Evolutionary conservation across 2,113 vertebrate species (phyloP).

Genomic region (Capreolus pygargus): DNA sequence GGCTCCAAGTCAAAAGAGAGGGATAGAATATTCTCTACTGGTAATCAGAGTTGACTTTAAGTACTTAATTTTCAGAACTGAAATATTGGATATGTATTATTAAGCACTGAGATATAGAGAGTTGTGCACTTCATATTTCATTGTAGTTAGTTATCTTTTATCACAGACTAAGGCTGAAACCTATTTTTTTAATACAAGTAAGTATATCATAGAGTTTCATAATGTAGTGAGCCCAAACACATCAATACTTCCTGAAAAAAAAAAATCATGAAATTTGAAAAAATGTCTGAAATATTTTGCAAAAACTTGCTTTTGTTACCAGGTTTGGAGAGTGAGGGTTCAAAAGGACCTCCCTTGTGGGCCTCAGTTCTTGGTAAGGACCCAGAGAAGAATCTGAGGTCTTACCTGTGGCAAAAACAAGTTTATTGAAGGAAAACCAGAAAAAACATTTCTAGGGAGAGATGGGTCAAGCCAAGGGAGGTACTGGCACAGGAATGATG

Average conservation of each 20-base stretch:
- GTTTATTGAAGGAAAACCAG: background rate
- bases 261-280: background rate
- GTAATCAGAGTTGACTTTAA: background rate
- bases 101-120: background rate
- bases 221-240: background rate
- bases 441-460: background rate
- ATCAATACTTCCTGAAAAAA: background rate
- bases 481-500: background rate
- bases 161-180: background rate
- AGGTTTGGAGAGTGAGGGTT: background rate
- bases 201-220: background rate
- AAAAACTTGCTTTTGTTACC: background rate
- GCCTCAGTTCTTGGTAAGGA: background rate
- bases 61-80: background rate
- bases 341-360: background rate
- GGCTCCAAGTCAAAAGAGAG: background rate
- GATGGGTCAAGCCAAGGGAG: background rate
- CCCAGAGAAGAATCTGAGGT: background rate
- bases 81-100: background rate
- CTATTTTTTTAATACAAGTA: background rate
- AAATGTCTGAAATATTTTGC: background rate
- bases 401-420: background rate
- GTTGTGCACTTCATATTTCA: background rate
- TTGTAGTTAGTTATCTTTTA: background rate
- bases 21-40: background rate